Evolutionary conservation across 2,888 invertebrate species (phyloP).

Genomic region (Girardia tigrina): DNA sequence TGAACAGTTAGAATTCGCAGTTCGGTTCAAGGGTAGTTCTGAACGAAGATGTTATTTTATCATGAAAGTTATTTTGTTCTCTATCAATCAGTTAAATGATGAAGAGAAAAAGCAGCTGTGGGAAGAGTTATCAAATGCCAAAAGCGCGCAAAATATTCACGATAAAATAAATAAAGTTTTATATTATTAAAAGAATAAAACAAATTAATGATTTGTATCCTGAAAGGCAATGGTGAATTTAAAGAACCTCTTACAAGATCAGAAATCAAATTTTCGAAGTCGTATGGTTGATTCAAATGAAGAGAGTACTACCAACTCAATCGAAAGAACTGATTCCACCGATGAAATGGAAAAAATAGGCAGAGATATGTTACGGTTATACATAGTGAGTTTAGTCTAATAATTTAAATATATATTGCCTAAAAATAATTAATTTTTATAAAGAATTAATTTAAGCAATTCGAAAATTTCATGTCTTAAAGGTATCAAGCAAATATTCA

Average conservation of each 20-base stretch:
- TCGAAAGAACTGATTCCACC: conserved; percentile 1
- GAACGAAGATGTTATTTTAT: conserved; percentile 13
- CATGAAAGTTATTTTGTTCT: background rate
- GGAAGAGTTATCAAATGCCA: background rate
- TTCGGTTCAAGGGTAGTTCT: background rate
- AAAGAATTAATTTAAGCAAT: too few species aligned
- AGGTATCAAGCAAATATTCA: too few species aligned
- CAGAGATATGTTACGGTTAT: background rate
- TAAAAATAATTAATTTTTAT: too few species aligned
- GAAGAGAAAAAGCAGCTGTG: background rate
- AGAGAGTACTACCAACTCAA: background rate
- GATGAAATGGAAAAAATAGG: background rate
- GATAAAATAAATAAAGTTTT: conserved; percentile 6
- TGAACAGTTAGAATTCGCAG: conserved; percentile 7
- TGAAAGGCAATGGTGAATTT: background rate
- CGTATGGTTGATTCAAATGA: background rate
- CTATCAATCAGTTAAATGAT: background rate
- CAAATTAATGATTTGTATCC: background rate
- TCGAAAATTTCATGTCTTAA: too few species aligned
- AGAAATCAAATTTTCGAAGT: background rate
- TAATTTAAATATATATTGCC: too few species aligned
- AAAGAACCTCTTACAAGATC: background rate
- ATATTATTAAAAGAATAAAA: background rate
- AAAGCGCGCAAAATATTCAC: background rate
- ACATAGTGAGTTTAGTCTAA: background rate